Conservation (phyloP, 2,888 invertebrate species). For the Cephus pulcher region DNA sequence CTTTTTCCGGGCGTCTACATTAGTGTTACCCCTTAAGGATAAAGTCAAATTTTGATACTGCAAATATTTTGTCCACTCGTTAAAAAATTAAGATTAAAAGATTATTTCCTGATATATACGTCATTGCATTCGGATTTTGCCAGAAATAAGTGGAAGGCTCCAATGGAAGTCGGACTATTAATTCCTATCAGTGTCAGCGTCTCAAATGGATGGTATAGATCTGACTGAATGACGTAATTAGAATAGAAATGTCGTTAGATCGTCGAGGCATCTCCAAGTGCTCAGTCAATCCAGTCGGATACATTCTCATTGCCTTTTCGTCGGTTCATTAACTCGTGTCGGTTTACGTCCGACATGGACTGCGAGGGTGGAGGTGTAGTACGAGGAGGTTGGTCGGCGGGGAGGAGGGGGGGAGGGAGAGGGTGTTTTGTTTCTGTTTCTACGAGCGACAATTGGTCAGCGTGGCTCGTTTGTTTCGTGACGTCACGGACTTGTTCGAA, state of each 20-base stretch:
- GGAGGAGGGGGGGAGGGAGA: rapidly evolving
- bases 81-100: not conserved
- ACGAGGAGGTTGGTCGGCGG: rapidly evolving
- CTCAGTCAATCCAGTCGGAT: constrained; percentile 20
- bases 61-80: not conserved
- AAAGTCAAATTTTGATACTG: not conserved
- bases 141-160: not conserved
- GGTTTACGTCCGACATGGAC: constrained; percentile 7
- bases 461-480: constrained; percentile 4
- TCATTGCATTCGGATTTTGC: not conserved
- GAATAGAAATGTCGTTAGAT: constrained; percentile 23
- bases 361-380: not conserved
- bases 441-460: constrained; percentile 7
- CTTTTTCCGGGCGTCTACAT: too few species aligned
- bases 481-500: constrained; percentile 2
- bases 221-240: constrained; percentile 19
- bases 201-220: constrained; percentile 23
- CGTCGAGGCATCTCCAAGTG: constrained; percentile 13
- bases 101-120: not conserved
- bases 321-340: constrained; percentile 21
- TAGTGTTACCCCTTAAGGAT: too few species aligned
- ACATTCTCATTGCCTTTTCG: constrained; percentile 25
- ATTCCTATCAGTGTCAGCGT: constrained; percentile 24
- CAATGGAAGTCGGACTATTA: constrained; percentile 10
- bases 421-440: constrained; percentile 5